Evolutionary conservation across 2,113 vertebrate genomes (phyloP).

Genomic region (Malurus elegans): DNA sequence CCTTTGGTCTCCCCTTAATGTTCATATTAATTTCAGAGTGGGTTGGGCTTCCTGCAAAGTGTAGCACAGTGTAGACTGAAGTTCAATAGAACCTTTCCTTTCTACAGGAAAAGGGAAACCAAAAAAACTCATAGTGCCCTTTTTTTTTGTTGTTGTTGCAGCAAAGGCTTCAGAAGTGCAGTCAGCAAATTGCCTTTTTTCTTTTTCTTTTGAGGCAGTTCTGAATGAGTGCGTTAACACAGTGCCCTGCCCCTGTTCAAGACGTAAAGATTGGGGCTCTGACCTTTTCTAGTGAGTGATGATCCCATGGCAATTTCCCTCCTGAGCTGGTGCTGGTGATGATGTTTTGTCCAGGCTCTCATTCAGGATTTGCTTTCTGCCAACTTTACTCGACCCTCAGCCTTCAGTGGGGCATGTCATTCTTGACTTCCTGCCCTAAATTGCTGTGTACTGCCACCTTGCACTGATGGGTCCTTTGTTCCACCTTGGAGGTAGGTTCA

Average conservation of each 20-base stretch:
- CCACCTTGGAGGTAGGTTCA: background rate
- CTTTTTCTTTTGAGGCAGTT: background rate
- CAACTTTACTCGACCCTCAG: background rate
- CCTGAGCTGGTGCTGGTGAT: background rate
- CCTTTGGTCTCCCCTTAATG: conserved; percentile 48
- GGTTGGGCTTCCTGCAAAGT: conserved; percentile 58
- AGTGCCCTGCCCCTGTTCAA: background rate
- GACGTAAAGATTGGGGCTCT: background rate
- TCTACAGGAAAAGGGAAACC: conserved; percentile 26
- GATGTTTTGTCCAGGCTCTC: background rate
- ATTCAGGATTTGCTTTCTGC: background rate
- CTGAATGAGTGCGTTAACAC: background rate
- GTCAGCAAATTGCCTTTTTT: background rate
- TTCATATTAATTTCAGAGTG: conserved; percentile 38
- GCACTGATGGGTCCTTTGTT: background rate
- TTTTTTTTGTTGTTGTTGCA: conserved; percentile 45
- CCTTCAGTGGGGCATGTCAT: background rate
- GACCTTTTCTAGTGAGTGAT: background rate
- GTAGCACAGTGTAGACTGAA: conserved; percentile 27
- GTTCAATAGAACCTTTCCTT: conserved; percentile 69
- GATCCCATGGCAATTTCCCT: background rate
- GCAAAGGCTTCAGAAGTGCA: background rate
- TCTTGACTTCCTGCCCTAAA: background rate
- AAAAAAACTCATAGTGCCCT: conserved; percentile 16
- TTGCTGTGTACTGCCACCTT: background rate